Conservation (phyloP, 2,113 vertebrate genomes). For the Ibidorhyncha struthersii region DNA sequence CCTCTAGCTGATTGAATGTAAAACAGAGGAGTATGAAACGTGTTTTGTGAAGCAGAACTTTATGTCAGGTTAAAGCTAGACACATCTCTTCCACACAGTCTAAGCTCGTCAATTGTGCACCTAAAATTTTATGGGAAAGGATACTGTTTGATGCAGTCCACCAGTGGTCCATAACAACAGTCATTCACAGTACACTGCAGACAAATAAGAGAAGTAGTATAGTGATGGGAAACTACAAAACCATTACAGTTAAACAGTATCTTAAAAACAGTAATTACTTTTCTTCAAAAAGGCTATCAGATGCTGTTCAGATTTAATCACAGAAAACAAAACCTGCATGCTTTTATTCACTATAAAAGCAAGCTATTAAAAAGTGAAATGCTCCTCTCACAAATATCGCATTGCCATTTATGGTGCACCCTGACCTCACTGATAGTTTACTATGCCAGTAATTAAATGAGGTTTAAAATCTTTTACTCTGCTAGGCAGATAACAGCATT, state of each 20-base stretch:
- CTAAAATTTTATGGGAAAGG: slow-evolving; percentile 97
- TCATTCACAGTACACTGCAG: slow-evolving; percentile 98
- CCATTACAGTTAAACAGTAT: slow-evolving; percentile 60
- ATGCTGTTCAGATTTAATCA: slow-evolving; percentile 73
- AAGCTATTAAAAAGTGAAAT: slow-evolving; percentile 80
- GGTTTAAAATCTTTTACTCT: slow-evolving; percentile 79
- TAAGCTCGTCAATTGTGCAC: slow-evolving; percentile 90
- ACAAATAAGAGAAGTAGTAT: slow-evolving; percentile 67
- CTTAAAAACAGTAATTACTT: slow-evolving; percentile 74
- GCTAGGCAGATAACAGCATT: slow-evolving; percentile 71
- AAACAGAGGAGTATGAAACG: slow-evolving; percentile 74
- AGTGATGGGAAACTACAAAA: slow-evolving; percentile 36
- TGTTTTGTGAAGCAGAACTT: slow-evolving; percentile 91
- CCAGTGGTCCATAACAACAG: slow-evolving; percentile 99
- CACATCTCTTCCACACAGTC: slow-evolving; percentile 87
- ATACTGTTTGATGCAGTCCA: slow-evolving; percentile 99
- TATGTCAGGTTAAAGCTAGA: slow-evolving; percentile 92
- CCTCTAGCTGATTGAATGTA: slow-evolving; percentile 74
- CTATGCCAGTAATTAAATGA: slow-evolving; percentile 85
- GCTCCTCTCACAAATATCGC: slow-evolving; percentile 75
- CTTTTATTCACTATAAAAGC: slow-evolving; percentile 77
- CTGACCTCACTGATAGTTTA: slow-evolving; percentile 81
- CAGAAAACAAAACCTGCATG: slow-evolving; percentile 76
- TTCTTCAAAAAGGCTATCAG: slow-evolving; percentile 65
- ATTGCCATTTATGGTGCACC: slow-evolving; percentile 75